A percentile compares a stretch with the other conserved stretches of the same genome.
Evolutionary conservation across 2,113 vertebrate species (phyloP).

Genomic region (Festucalex cinctus): DNA sequence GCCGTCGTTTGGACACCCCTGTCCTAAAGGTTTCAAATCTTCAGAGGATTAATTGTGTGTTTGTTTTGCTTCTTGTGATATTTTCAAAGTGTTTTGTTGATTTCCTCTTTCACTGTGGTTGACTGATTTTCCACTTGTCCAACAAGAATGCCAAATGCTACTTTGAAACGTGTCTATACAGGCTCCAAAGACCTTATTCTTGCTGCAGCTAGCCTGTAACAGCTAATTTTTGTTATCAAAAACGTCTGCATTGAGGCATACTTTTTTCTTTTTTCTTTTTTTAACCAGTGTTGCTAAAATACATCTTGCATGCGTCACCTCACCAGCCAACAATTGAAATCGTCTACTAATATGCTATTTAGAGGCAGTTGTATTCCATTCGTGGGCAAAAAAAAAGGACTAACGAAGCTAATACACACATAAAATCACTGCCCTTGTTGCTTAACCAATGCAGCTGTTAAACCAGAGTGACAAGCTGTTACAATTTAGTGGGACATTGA

Average conservation of each 20-base stretch:
- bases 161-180: too few species aligned
- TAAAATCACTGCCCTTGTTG: conserved; percentile 8
- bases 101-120: too few species aligned
- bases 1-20: too few species aligned
- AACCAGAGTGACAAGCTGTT: conserved; percentile 43
- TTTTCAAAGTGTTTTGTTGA: too few species aligned
- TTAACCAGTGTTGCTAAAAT: background rate
- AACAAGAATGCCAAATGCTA: too few species aligned
- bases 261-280: background rate
- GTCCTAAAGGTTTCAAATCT: too few species aligned
- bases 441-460: conserved; percentile 37
- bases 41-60: too few species aligned
- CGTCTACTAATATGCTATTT: background rate
- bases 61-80: too few species aligned
- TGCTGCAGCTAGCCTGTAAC: too few species aligned
- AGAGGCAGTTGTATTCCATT: background rate
- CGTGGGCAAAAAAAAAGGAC: conserved; percentile 3
- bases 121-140: too few species aligned
- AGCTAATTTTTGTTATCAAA: too few species aligned
- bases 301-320: background rate
- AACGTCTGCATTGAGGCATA: background rate
- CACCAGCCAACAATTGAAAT: background rate
- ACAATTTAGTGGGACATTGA: conserved; percentile 38
- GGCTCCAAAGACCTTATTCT: too few species aligned
- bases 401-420: conserved; percentile 11